phyloP scores from a whole-genome alignment of 2,797 vertebrate genomes.

The Fistularia tabacaria region DNA sequence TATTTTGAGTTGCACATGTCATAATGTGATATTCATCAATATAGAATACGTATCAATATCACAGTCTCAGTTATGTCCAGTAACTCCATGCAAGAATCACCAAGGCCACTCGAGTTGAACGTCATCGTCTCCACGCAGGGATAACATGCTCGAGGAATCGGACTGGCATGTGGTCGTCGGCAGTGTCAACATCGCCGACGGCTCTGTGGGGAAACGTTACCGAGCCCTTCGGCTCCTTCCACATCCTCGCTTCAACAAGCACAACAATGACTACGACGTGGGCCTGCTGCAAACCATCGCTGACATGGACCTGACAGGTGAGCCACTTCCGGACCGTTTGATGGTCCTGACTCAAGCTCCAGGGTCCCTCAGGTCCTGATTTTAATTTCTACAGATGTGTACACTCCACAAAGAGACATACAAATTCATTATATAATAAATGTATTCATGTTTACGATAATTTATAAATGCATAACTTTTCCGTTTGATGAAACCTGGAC shows the following conservation, averaged over 20 bases:
- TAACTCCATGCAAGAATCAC: neutral
- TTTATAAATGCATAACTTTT: too few relatives aligned
- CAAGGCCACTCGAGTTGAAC: neutral
- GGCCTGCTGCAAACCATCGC: constrained; percentile 72
- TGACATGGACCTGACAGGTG: constrained; percentile 64
- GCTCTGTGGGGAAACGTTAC: constrained; percentile 57
- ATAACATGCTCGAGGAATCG: constrained; percentile 47
- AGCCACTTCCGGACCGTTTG: neutral
- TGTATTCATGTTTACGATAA: too few relatives aligned
- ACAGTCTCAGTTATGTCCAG: neutral
- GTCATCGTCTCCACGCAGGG: constrained; percentile 42
- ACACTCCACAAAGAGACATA: too few relatives aligned
- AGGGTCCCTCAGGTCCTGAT: too few relatives aligned
- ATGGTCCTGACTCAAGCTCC: too few relatives aligned
- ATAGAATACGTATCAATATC: neutral
- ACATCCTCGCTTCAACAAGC: constrained; percentile 63
- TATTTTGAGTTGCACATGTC: too few relatives aligned
- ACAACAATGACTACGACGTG: constrained; percentile 76
- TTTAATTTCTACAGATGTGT: too few relatives aligned
- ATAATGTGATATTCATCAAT: neutral
- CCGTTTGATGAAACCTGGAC: too few relatives aligned
- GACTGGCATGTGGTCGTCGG: constrained; percentile 73
- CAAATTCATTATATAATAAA: too few relatives aligned
- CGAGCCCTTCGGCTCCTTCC: constrained; percentile 56
- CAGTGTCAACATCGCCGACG: constrained; percentile 49